Evolutionary conservation across 2,888 invertebrate genomes (phyloP), one percentile per base, ranked within the genome.

Genomic region (Apeira syringaria): DNA sequence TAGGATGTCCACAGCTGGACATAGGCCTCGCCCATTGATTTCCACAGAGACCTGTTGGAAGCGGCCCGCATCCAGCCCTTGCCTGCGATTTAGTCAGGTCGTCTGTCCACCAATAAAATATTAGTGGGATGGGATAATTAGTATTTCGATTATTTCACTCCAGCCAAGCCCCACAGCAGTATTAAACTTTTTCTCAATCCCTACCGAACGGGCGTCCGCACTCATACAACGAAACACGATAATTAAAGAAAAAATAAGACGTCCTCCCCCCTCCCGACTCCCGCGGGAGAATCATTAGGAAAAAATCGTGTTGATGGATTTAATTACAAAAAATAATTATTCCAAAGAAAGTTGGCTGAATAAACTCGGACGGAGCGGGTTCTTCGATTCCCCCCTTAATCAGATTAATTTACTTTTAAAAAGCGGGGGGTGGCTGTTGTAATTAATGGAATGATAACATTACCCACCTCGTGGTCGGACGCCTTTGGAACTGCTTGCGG

Each of bases 301-400:
- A 88, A 88, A 89, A 89, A 88, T 89, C 88, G 88, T 88, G 88
- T 89, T 89, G 88, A 89, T 88, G 89, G 89, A 89, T 89, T 89
- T 89, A 89, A 89, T 89, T 89, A 88, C 87, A 87, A 89, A 88
- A 88, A 88, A 89, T 89, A 88, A 89, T 89, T 88, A 89, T 87
- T 86, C 82, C 69, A 81, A 85, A 88, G 87, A 87, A 87, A 87
- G 80, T 87, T 87, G 78, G 67, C 81, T 83, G 86, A 88, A 88
- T 87, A 86, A 87, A 88, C 85, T 87, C 74, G 83, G 82, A 80
- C 80, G 79, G 79, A 85, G 87, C 81, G 85, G 82, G 86, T 87
- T 88, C 87, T 84, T 83, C 85, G 82, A 85, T 84, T 86, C 83
- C 84, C 81, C 82, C 87, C 82, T 76, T 88, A 88, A 89, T 88